Percentiles rank a stretch among this genome's conserved stretches.
phyloP scores from a whole-genome alignment of 2,888 invertebrate genomes.

The Julus scanicus region DNA sequence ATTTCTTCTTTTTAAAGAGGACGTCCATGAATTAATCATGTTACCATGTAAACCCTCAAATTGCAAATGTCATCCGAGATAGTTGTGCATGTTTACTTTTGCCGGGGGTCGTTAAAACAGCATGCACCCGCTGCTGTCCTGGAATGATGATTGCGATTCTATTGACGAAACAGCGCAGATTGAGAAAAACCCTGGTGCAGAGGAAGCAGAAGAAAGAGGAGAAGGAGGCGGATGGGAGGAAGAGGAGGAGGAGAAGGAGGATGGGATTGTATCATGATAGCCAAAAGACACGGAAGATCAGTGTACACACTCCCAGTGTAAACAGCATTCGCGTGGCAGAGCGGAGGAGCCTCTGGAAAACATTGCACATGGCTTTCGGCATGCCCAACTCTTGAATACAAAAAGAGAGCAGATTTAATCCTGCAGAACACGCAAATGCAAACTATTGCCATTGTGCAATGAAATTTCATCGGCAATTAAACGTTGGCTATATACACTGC shows the following conservation, averaged over 20 bases:
- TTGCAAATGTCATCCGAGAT: constrained; percentile 9
- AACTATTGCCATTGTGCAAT: background rate
- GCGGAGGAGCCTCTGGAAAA: background rate
- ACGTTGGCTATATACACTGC: background rate
- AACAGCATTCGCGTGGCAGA: background rate
- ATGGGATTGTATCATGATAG: background rate
- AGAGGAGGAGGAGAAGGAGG: too few relatives aligned
- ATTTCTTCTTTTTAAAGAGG: constrained; percentile 10
- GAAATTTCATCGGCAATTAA: background rate
- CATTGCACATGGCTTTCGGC: background rate
- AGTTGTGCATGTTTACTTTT: background rate
- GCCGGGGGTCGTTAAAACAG: constrained; percentile 19
- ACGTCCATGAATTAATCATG: background rate
- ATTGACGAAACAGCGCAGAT: background rate
- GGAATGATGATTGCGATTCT: constrained; percentile 19
- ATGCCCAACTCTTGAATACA: background rate
- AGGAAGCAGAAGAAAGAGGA: background rate
- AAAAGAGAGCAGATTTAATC: background rate
- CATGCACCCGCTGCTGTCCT: background rate
- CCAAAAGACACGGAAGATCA: constrained; percentile 19
- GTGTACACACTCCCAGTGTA: constrained; percentile 1
- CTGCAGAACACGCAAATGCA: background rate
- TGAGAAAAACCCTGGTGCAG: background rate
- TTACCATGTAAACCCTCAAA: background rate
- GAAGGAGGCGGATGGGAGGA: too few relatives aligned